These are phyloP conservation scores for Hartigia nigra DNA, from an alignment of 2,888 invertebrate genomes.

Conservation along the genomic window DNA sequence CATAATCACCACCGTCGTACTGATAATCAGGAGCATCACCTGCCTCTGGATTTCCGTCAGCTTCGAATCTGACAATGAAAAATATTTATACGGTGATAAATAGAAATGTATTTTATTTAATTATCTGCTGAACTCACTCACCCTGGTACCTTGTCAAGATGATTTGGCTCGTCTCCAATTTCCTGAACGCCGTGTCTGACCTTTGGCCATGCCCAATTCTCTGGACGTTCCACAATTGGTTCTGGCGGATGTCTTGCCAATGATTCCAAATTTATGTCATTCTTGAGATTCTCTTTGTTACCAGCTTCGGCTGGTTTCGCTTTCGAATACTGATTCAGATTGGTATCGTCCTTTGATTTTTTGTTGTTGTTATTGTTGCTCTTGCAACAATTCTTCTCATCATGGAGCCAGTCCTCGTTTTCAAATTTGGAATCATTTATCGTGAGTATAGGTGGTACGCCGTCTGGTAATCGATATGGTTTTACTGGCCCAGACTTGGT, in stretches of 20 bases:
- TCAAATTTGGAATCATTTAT: constrained; percentile 45
- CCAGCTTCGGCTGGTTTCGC: background rate
- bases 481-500: constrained; percentile 21
- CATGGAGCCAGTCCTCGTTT: constrained; percentile 29
- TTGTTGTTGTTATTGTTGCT: constrained; percentile 30
- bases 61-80: constrained; percentile 49
- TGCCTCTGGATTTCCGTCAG: constrained; percentile 43
- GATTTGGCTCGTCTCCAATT: constrained; percentile 59
- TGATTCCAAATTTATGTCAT: constrained; percentile 33
- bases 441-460: constrained; percentile 58
- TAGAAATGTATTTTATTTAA: background rate
- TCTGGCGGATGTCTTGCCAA: constrained; percentile 41
- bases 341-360: background rate
- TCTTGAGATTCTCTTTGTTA: background rate
- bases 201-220: constrained; percentile 42
- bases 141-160: constrained; percentile 51
- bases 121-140: constrained; percentile 26
- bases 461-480: constrained; percentile 47
- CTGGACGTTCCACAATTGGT: constrained; percentile 34
- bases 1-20: constrained; percentile 53
- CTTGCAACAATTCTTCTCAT: constrained; percentile 29
- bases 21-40: constrained; percentile 53
- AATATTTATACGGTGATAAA: background rate
- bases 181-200: constrained; percentile 56
- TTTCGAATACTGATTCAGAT: background rate